Base-by-base conservation (phyloP, 2,797 vertebrate species). In the Dryobates pubescens region DNA sequence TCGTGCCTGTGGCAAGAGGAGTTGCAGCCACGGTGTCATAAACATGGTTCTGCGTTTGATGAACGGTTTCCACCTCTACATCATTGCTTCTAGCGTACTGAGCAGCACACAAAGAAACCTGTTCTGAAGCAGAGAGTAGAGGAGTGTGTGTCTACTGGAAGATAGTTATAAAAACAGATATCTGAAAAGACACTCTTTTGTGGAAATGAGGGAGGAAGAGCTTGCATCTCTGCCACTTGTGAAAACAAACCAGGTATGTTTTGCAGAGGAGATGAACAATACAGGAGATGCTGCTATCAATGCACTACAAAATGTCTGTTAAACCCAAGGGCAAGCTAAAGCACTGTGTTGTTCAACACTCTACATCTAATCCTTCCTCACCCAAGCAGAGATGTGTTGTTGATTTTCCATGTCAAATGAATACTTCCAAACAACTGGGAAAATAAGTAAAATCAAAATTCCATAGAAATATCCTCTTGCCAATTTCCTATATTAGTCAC, bases 11-110 rank as follows among this genome's bases (percentile, higher is more conserved):
- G 20, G 71, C 32, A 56, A 8, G 62, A n/a, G 17, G 32, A 63
- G 43, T 34, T 14, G 26, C 34, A 77, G 45, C 38, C 2, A 1
- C 38, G 17, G 24, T 4, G 13, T 29, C 12, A 0, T 27, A 29
- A n/a, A 3, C 17, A 24, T 8, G 36, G 45, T 13, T 47, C 30
- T 3, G 3, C 27, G 29, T 56, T 14, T 13, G 58, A 32, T 26
- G 56, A 51, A 13, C 17, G 11, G 13, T 32, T 65, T 27, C 78
- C 78, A 75, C 18, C 23, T 17, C 64, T 24, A 41, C 65, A 29
- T 19, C 32, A 1, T 6, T 18, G 71, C 73, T 67, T n/a, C 53
- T 18, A 3, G 4, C 10, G 1, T 9, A 5, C 20, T 8, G 57
- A 34, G 67, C 9, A 29, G 22, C 53, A 26, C 38, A 8, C 17